These are phyloP conservation scores for Crotophaga sulcirostris DNA, from an alignment of 2,113 vertebrate genomes.

Conservation along the genomic window DNA sequence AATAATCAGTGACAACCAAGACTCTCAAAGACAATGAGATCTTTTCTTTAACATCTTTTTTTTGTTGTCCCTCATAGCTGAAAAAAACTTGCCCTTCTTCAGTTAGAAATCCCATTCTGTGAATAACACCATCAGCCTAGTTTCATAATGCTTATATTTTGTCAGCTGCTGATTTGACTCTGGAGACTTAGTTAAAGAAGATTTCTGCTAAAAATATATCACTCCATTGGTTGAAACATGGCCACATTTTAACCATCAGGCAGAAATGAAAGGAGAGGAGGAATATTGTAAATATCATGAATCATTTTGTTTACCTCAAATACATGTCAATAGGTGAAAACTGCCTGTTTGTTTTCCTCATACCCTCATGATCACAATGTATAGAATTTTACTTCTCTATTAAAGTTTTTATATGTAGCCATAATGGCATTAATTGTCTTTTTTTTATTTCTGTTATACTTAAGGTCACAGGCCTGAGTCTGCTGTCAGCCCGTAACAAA, in stretches of 20 bases:
- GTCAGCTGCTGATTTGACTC: slow-evolving; percentile 36
- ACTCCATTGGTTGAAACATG: neutral
- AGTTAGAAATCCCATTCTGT: neutral
- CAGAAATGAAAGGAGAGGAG: neutral
- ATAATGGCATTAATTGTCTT: neutral
- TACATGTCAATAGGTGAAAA: neutral
- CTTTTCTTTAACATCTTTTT: neutral
- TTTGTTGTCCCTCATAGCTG: neutral
- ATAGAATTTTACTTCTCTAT: neutral
- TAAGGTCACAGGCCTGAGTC: neutral
- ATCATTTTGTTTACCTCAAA: neutral
- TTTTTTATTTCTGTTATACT: neutral
- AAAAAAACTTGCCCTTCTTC: neutral
- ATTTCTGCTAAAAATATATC: slow-evolving; percentile 39
- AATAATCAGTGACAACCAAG: neutral
- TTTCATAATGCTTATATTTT: slow-evolving; percentile 26
- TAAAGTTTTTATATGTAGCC: neutral
- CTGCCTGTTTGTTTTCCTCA: neutral
- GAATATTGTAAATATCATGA: neutral
- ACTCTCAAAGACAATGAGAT: neutral
- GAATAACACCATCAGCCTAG: neutral
- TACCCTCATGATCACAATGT: fast-evolving
- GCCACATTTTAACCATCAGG: neutral
- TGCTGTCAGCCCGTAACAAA: neutral
- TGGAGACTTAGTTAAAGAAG: neutral